Conservation (phyloP, 2,113 vertebrate genomes). For the Silurus glanis region DNA sequence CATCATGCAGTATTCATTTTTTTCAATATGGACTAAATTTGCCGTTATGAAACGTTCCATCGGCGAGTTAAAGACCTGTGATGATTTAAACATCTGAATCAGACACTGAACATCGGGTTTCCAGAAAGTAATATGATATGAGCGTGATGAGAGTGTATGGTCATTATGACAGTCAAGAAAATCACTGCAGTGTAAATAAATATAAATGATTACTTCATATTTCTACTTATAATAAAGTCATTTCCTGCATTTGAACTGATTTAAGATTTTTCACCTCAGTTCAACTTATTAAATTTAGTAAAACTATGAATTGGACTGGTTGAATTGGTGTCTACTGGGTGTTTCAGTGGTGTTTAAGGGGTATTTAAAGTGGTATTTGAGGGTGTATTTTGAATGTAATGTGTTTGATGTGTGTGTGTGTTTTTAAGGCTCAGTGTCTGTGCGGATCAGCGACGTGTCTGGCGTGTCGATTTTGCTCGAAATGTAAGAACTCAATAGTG, state of each 20-base stretch:
- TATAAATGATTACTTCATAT: not conserved
- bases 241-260: too few relatives aligned
- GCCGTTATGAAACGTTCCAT: not conserved
- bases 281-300: too few relatives aligned
- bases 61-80: not conserved
- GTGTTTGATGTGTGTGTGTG: not conserved
- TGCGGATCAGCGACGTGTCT: conserved; percentile 85
- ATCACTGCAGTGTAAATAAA: not conserved
- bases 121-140: not conserved
- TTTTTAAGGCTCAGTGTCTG: conserved; percentile 81
- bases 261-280: too few relatives aligned
- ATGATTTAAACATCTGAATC: not conserved
- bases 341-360: too few relatives aligned
- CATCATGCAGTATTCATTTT: too few relatives aligned
- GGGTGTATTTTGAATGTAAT: not conserved
- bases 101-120: not conserved
- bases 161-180: not conserved
- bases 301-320: too few relatives aligned
- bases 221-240: not conserved
- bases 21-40: not conserved
- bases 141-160: not conserved
- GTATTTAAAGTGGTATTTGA: too few relatives aligned
- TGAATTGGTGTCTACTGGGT: too few relatives aligned
- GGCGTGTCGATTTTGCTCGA: conserved; percentile 83
- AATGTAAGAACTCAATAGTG: conserved; percentile 82